Conservation (phyloP, 2,797 vertebrate genomes). For the Microtus californicus region DNA sequence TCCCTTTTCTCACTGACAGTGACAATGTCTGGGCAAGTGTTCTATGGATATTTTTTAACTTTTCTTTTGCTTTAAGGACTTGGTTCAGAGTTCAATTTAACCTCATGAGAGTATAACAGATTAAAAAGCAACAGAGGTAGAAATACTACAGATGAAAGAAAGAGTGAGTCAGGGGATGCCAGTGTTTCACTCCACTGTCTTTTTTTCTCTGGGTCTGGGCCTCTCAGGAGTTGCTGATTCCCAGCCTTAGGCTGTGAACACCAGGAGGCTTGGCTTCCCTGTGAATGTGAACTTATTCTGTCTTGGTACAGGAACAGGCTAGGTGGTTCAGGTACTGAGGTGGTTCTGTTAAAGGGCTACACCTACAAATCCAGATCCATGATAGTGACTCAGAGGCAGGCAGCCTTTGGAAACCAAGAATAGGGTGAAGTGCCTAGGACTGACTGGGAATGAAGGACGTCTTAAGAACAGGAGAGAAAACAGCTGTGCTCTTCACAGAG, state of each 20-base stretch:
- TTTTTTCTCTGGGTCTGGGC: background rate
- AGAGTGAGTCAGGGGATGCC: background rate
- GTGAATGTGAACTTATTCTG: slow-evolving; percentile 4
- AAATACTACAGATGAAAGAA: background rate
- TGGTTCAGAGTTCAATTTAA: slow-evolving; percentile 58
- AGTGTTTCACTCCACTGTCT: background rate
- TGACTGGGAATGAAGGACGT: background rate
- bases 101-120: background rate
- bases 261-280: slow-evolving; percentile 8
- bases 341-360: background rate
- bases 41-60: background rate
- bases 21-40: background rate
- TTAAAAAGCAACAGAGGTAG: background rate
- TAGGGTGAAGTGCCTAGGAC: background rate
- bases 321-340: background rate
- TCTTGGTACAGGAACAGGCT: background rate
- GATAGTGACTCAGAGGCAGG: background rate
- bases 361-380: background rate
- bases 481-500: background rate
- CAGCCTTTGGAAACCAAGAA: background rate
- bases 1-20: slow-evolving; percentile 41
- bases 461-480: background rate
- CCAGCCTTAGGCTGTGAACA: too few relatives aligned
- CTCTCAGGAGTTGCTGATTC: background rate
- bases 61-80: slow-evolving; percentile 43